A percentile compares a stretch with the other conserved stretches of the same genome.
These are phyloP conservation scores for Discoglossus pictus DNA, from an alignment of 2,797 vertebrate genomes.

Conservation along the genomic window DNA sequence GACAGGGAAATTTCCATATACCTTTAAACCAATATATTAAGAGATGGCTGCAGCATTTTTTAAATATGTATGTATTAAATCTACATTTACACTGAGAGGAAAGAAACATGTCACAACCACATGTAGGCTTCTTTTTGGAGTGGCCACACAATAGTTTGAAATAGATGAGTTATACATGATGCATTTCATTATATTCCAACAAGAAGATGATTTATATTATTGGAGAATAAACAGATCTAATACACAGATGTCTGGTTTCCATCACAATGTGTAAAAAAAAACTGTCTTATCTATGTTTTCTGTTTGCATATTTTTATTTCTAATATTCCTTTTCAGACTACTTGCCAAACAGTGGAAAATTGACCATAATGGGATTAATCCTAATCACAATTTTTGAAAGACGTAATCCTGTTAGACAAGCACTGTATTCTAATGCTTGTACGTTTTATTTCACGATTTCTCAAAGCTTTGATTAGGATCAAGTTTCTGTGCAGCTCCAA, in stretches of 20 bases:
- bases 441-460: slow-evolving; percentile 5
- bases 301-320: slow-evolving; percentile 39
- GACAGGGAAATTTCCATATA: no score
- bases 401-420: neutral
- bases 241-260: slow-evolving; percentile 33
- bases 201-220: slow-evolving; percentile 34
- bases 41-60: neutral
- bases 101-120: no score
- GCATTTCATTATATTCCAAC: slow-evolving; percentile 11
- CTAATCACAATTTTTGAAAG: neutral
- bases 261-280: slow-evolving; percentile 13
- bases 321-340: slow-evolving; percentile 15
- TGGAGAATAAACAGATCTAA: slow-evolving; percentile 42
- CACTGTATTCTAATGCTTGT: neutral
- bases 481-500: neutral
- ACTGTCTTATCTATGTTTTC: slow-evolving; percentile 39
- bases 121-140: no score
- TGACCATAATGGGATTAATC: no score
- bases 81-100: neutral
- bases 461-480: slow-evolving; percentile 2
- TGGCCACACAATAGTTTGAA: no score
- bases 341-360: slow-evolving; percentile 17
- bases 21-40: no score
- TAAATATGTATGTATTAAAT: neutral
- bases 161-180: slow-evolving; percentile 27